Conservation (phyloP, 2,888 invertebrate species). For the Sylvicola fuscatus region DNA sequence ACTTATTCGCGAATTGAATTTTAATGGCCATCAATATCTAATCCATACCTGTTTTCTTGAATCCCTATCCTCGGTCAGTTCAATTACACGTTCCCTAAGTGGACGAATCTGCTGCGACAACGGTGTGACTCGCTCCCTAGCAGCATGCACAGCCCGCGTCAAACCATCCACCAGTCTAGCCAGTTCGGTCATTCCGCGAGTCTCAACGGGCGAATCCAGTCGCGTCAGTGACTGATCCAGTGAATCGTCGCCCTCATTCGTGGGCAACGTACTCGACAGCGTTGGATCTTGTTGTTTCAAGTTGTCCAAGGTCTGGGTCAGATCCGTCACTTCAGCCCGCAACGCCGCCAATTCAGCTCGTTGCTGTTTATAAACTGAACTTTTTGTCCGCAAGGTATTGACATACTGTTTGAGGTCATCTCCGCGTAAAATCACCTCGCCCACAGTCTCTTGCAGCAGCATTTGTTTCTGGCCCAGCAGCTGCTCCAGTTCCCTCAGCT, state of each 20-base stretch:
- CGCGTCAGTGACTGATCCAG: constrained; percentile 4
- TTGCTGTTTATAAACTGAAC: constrained; percentile 62
- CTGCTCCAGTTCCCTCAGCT: constrained; percentile 36
- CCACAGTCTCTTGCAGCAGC: constrained; percentile 31
- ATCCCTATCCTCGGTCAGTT: constrained; percentile 10
- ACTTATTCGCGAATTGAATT: too few species aligned
- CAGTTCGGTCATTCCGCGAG: constrained; percentile 9
- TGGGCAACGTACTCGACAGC: constrained; percentile 23
- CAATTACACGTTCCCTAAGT: constrained; percentile 8
- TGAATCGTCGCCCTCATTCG: constrained; percentile 6
- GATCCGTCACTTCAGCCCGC: constrained; percentile 47
- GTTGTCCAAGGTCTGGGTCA: constrained; percentile 55
- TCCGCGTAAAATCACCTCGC: constrained; percentile 50
- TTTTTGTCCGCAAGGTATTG: constrained; percentile 57
- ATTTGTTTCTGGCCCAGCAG: constrained; percentile 35
- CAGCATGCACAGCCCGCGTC: constrained; percentile 7
- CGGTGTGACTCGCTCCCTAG: constrained; percentile 9
- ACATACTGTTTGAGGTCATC: constrained; percentile 76
- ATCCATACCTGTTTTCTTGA: constrained; percentile 10
- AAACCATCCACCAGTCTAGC: constrained; percentile 10
- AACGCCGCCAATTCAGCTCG: constrained; percentile 47
- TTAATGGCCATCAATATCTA: too few species aligned
- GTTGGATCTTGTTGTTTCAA: constrained; percentile 37
- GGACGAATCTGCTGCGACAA: constrained; percentile 9
- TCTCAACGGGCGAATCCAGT: constrained; percentile 8